Conservation (phyloP, 2,797 vertebrate genomes). For the Acanthurus tractus region DNA sequence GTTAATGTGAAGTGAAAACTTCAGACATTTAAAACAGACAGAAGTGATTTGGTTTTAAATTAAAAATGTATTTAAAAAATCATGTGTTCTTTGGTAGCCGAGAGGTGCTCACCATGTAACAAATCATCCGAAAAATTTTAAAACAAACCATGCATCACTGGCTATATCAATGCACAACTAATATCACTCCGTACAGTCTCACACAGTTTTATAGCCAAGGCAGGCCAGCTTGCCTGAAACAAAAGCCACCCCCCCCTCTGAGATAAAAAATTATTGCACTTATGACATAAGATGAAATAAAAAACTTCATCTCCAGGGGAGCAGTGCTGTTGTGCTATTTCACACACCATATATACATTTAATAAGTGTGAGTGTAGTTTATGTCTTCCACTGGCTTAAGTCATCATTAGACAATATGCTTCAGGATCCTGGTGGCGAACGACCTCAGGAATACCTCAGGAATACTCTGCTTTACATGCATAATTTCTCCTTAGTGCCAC, state of each 20-base stretch:
- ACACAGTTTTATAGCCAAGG: constrained; percentile 41
- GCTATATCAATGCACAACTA: constrained; percentile 16
- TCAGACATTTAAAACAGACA: background rate
- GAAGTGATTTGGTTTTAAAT: constrained; percentile 1
- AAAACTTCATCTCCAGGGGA: constrained; percentile 16
- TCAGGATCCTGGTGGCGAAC: background rate
- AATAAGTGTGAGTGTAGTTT: constrained; percentile 14
- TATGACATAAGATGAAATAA: constrained; percentile 45
- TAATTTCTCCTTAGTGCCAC: background rate
- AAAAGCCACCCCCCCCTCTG: constrained; percentile 14
- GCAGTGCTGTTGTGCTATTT: constrained; percentile 24
- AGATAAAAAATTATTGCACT: constrained; percentile 45
- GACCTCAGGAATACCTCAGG: background rate
- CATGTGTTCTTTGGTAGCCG: background rate
- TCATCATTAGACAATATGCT: constrained; percentile 8
- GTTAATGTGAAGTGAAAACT: constrained; percentile 13
- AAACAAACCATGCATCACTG: constrained; percentile 10
- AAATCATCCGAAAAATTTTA: background rate
- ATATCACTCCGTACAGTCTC: constrained; percentile 35
- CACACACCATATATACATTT: constrained; percentile 15
- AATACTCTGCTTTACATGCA: background rate
- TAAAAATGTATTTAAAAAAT: constrained; percentile 2
- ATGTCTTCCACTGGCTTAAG: background rate
- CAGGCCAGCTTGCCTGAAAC: constrained; percentile 26
- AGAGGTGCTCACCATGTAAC: background rate